Evolutionary conservation across 2,797 vertebrate genomes (phyloP), one percentile per base, ranked within the genome.

Genomic region (Accipiter minullus): DNA sequence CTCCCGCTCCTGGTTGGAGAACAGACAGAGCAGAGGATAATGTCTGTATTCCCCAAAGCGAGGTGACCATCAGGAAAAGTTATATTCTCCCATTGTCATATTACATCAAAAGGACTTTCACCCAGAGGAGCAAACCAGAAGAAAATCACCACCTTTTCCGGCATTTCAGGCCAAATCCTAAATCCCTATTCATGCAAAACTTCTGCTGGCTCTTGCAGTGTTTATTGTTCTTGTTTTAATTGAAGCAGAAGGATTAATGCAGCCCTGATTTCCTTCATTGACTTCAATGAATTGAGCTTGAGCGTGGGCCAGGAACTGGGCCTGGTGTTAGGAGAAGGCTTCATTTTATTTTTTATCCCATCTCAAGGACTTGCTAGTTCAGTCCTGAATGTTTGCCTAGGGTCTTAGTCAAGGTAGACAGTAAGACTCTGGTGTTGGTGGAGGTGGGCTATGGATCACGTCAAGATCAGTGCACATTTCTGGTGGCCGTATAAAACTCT

Each of bases 231-330:
- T 90, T 56, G 34, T 53, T 83, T 19, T 6, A 82, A 72, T 12
- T 52, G 80, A 86, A 81, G 73, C 62, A 48, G 62, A 32, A 29
- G 80, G 89, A 93, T 94, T 95, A 84, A 31, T 48, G 62, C 92
- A 81, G 83, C 93, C 83, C 52, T 6, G 89, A 94, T 86, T 90
- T 91, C 93, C 83, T 95, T 91, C 89, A 75, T 53, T 92, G 89
- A 79, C 86, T 95, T 87, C 76, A 79, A 21, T 9, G 58, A 95
- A 90, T 60, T 27, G 83, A 59, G 86, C 76, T 89, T 93, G 89
- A 91, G 53, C 0, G 0, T 0, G 1, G 48, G 91, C 91, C 83
- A 86, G 89, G 44, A 82, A 20, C 47, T 9, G 31, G 52, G 85
- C n/a, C 74, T 26, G 48, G 58, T 25, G 12, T 79, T 66, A 36